A percentile compares a stretch with the other conserved stretches of the same genome.
phyloP scores from a whole-genome alignment of 2,113 vertebrate genomes.

The Danionella cerebrum region DNA sequence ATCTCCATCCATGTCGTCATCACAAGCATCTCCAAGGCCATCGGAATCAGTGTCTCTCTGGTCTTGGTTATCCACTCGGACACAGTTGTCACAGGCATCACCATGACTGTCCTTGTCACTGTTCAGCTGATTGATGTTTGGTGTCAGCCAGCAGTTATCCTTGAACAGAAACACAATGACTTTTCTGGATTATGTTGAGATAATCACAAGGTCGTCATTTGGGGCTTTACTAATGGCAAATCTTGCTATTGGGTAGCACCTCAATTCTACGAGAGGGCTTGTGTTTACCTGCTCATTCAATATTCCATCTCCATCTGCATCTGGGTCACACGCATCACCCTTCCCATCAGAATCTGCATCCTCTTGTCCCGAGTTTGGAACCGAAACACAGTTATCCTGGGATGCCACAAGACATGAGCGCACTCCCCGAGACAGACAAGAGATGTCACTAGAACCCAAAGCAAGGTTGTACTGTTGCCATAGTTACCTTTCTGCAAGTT shows the following conservation, averaged over 20 bases:
- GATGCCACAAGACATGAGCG: background rate
- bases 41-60: constrained; percentile 90
- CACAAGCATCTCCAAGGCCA: constrained; percentile 89
- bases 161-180: constrained; percentile 42
- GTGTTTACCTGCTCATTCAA: constrained; percentile 80
- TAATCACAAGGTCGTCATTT: too few species aligned
- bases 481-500: constrained; percentile 81
- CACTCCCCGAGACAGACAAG: background rate
- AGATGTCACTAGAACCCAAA: background rate
- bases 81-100: constrained; percentile 93
- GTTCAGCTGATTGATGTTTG: constrained; percentile 87
- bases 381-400: constrained; percentile 88
- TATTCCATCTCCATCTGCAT: constrained; percentile 93
- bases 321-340: constrained; percentile 87
- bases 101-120: constrained; percentile 88
- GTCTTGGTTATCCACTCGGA: constrained; percentile 79
- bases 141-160: constrained; percentile 89
- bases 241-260: too few species aligned
- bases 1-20: constrained; percentile 96
- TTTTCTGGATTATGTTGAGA: too few species aligned
- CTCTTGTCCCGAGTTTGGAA: constrained; percentile 97
- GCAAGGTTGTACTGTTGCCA: background rate
- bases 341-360: constrained; percentile 81
- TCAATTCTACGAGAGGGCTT: too few species aligned
- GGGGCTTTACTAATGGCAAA: too few species aligned